Evolutionary conservation across 1,140 invertebrate genomes (phyloP).

Genomic region (roundworm (Caenorhabditis elegans)): WBcel235 BX284605.5:6212501-6213000

Average conservation of each 20-base stretch:
- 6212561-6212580: slow-evolving; percentile 1
- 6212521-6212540: neutral
- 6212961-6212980: too few species aligned
- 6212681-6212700: neutral
- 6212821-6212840: too few species aligned
- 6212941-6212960: too few species aligned
- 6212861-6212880: too few species aligned
- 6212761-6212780: neutral
- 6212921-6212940: too few species aligned
- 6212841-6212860: too few species aligned
- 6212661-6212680: neutral
- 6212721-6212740: slow-evolving; percentile 18
- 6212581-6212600: neutral
- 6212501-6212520: too few species aligned
- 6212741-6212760: neutral
- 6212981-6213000: too few species aligned
- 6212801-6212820: too few species aligned
- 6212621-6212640: slow-evolving; percentile 28
- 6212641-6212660: slow-evolving; percentile 16
- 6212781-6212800: too few species aligned
- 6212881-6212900: too few species aligned
- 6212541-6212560: neutral
- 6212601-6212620: slow-evolving; percentile 1
- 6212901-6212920: too few species aligned
- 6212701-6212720: neutral